Percentiles rank a stretch among this genome's conserved stretches.
These are phyloP conservation scores for Drosophila subsilvestris DNA, from an alignment of 2,888 invertebrate genomes.

Conservation along the genomic window DNA sequence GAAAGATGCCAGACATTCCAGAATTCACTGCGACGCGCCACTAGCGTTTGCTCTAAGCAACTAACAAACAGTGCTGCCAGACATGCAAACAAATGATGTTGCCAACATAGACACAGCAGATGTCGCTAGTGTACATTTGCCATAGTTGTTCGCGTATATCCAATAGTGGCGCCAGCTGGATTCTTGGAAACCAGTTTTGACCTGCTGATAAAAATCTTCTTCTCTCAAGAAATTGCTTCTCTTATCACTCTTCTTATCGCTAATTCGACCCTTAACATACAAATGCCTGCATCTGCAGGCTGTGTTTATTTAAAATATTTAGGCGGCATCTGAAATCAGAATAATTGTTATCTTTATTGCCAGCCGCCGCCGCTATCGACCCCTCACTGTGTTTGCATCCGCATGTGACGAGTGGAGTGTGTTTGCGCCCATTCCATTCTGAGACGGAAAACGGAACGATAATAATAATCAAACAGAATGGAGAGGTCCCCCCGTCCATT, in stretches of 20 bases:
- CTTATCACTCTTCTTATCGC: conserved; percentile 7
- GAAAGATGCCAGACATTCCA: neutral
- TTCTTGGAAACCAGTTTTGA: too few relatives aligned
- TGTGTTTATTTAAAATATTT: conserved; percentile 11
- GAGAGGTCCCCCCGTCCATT: neutral
- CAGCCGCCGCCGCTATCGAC: conserved; percentile 13
- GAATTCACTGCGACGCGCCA: neutral
- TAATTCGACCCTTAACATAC: conserved; percentile 20
- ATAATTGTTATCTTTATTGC: conserved; percentile 27
- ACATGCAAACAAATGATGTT: neutral
- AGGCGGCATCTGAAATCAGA: conserved; percentile 11
- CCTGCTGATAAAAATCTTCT: too few relatives aligned
- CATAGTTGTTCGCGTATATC: neutral
- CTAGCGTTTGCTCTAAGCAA: neutral
- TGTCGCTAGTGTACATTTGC: neutral
- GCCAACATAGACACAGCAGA: neutral
- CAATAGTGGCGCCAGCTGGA: neutral
- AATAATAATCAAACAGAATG: conserved; percentile 20
- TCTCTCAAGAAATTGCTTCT: too few relatives aligned
- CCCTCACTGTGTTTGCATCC: conserved; percentile 25
- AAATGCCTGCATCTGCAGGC: conserved; percentile 24
- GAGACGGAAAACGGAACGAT: neutral
- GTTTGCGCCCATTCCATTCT: conserved; percentile 1
- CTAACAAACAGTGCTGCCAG: neutral
- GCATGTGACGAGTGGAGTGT: conserved; percentile 1